These are phyloP conservation scores for Tridacna gigas DNA, from an alignment of 2,888 invertebrate genomes.

Conservation along the genomic window DNA sequence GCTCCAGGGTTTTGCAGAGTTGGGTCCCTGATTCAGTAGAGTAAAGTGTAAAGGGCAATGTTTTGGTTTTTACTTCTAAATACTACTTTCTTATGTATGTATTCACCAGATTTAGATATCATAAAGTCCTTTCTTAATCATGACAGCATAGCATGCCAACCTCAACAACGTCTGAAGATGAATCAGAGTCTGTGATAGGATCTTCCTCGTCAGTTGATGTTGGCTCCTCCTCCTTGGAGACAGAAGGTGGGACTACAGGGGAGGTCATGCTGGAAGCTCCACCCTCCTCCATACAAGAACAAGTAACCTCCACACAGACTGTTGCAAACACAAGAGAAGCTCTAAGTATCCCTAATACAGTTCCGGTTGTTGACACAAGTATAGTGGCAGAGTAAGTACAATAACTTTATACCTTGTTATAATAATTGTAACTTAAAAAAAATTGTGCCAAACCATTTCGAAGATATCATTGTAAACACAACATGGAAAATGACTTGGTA, in stretches of 20 bases:
- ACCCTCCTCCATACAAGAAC: background rate
- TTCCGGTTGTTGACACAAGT: background rate
- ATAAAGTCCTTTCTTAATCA: too few relatives aligned
- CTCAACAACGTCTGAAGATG: constrained; percentile 73
- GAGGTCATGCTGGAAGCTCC: constrained; percentile 16
- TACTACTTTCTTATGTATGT: too few relatives aligned
- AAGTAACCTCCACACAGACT: constrained; percentile 15
- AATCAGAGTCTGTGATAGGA: constrained; percentile 58
- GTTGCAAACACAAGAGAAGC: constrained; percentile 1
- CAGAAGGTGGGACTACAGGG: background rate
- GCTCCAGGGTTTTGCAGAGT: too few relatives aligned
- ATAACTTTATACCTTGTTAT: too few relatives aligned
- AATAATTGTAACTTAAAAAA: too few relatives aligned
- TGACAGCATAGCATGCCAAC: constrained; percentile 58
- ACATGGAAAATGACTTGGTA: too few relatives aligned
- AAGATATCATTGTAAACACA: too few relatives aligned
- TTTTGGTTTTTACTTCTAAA: too few relatives aligned
- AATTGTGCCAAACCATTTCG: too few relatives aligned
- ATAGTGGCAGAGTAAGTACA: constrained; percentile 13
- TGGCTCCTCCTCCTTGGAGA: constrained; percentile 4
- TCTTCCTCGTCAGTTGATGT: constrained; percentile 34
- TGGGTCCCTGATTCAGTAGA: too few relatives aligned
- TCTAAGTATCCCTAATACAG: background rate
- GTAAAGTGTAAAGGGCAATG: too few relatives aligned
- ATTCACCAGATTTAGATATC: too few relatives aligned